Evolutionary conservation across 2,113 vertebrate species (phyloP), one percentile per base, ranked within the genome.

Genomic region (Alaudala cheleensis): DNA sequence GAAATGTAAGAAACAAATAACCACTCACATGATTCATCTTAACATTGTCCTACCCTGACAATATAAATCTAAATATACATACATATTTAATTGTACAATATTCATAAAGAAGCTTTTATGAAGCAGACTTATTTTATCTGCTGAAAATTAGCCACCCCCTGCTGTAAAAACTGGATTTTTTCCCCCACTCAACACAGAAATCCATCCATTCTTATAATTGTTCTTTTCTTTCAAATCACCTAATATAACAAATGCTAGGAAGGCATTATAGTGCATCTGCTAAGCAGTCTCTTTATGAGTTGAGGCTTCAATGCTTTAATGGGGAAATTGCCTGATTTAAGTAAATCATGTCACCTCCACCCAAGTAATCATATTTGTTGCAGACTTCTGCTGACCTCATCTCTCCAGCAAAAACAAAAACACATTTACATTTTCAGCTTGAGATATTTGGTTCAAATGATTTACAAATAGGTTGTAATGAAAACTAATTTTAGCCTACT

Each of bases 191-290:
- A 60, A 95, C 61, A 64, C 4, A 95, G 90, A 97, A 96, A 95
- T 91, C 90, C 79, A 95, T 96, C 96, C 85, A 80, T 96, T 97
- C 91, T 96, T 96, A 64, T 94, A 97, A 97, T 86, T 97, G 97
- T 97, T 98, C 92, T 93, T 97, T 95, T 94, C 93, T 93, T 97
- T 97, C 92, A 84, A 92, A 96, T 94, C 93, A 96, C 93, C 95
- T 95, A 93, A 88, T 83, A 86, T 92, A 97, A 97, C 78, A 97
- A 96, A 97, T 94, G 65, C 81, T 65, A 60, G 57, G 57, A 57
- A 93, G 66, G 90, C 34, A 29, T 88, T 94, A 86, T 37, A 96
- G 94, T 93, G 96, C 88, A 88, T 92, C 96, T 97, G 88, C 91
- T 96, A 95, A 97, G 92, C 89, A 93, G 73, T 14, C 81, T 91